A percentile compares a stretch with the other conserved stretches of the same genome.
These are phyloP conservation scores for Mus pahari DNA, from an alignment of 2,113 vertebrate species.

Conservation along the genomic window DNA sequence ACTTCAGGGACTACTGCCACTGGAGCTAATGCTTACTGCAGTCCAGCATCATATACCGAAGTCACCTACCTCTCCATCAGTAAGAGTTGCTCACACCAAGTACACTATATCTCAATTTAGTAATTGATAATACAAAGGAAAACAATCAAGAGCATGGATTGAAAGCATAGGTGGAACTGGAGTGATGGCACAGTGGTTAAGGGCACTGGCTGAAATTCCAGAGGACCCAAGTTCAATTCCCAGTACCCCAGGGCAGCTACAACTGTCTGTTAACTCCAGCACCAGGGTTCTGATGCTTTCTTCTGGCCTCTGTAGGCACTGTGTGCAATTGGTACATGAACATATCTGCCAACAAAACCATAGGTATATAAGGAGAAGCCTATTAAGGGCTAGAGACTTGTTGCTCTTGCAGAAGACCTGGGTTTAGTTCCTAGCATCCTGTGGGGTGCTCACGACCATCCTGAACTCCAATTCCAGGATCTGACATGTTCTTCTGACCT, in stretches of 20 bases:
- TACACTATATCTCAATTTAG: background rate
- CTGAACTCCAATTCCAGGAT: background rate
- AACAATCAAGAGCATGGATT: background rate
- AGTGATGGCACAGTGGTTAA: background rate
- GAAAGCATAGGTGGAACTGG: background rate
- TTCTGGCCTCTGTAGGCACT: background rate
- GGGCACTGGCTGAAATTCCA: background rate
- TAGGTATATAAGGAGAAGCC: background rate
- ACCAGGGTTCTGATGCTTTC: background rate
- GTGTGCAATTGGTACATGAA: background rate
- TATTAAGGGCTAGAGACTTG: background rate
- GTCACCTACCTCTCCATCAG: accelerated
- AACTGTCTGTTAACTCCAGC: background rate
- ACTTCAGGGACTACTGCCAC: background rate
- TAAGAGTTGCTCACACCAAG: background rate
- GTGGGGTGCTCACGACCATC: background rate
- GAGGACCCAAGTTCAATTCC: background rate
- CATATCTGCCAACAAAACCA: background rate
- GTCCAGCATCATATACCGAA: background rate
- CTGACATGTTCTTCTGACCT: background rate
- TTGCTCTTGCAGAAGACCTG: background rate
- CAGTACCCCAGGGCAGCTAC: background rate
- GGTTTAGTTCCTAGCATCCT: background rate
- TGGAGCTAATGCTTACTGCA: background rate
- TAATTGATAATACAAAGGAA: background rate